Percentiles rank a stretch among this genome's conserved stretches.
These are phyloP conservation scores for Dermatemys mawii DNA, from an alignment of 2,113 vertebrate species.

Conservation along the genomic window DNA sequence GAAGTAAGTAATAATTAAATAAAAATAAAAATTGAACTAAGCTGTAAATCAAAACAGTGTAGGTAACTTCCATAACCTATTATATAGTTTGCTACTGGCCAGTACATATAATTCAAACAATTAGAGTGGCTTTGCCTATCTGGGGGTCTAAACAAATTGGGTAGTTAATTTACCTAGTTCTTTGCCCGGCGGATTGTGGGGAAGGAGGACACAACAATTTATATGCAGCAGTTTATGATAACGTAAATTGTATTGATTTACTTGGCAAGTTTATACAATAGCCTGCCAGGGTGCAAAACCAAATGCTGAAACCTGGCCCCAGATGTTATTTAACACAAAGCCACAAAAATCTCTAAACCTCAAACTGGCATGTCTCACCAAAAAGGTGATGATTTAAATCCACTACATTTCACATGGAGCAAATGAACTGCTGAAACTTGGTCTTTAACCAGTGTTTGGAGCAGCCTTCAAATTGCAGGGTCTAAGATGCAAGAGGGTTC, in stretches of 20 bases:
- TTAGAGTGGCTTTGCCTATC: not conserved
- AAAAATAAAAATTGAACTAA: not conserved
- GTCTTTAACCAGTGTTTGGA: constrained; percentile 61
- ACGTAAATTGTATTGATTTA: constrained; percentile 31
- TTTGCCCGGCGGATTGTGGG: no score
- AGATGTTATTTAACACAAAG: constrained; percentile 55
- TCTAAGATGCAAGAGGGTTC: constrained; percentile 44
- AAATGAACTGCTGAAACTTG: constrained; percentile 60
- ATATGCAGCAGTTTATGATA: not conserved
- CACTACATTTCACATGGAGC: constrained; percentile 42
- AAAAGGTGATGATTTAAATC: constrained; percentile 65
- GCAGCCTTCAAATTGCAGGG: constrained; percentile 61
- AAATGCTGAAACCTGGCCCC: constrained; percentile 45
- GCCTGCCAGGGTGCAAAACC: constrained; percentile 16
- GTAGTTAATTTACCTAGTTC: not conserved
- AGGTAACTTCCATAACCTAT: not conserved
- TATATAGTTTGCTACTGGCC: not conserved
- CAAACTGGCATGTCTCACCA: constrained; percentile 34
- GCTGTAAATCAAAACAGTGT: not conserved
- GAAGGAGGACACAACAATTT: no score
- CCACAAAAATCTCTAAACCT: constrained; percentile 41
- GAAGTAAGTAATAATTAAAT: not conserved
- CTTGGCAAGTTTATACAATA: not conserved
- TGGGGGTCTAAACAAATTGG: not conserved
- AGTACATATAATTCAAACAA: not conserved